A percentile compares a stretch with the other conserved stretches of the same genome.
These are phyloP conservation scores for Vicugna pacos DNA, from an alignment of 2,113 vertebrate species.

Conservation along the genomic window DNA sequence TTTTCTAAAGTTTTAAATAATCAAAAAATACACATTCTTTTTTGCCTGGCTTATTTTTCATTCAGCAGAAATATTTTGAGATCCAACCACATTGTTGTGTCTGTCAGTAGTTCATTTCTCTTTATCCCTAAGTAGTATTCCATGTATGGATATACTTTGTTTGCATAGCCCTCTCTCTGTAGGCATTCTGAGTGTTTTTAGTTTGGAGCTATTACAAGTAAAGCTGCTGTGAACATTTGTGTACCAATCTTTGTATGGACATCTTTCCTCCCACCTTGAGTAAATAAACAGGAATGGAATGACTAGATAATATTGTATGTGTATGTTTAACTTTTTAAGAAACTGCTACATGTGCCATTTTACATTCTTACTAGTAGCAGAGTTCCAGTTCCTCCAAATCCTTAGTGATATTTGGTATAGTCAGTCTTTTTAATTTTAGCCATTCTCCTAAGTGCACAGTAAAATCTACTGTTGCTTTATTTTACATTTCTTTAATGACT, in stretches of 20 bases:
- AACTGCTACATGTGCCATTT: not conserved
- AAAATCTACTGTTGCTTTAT: not conserved
- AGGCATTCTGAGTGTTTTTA: not conserved
- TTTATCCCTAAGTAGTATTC: not conserved
- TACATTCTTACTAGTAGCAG: not conserved
- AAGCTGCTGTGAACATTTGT: not conserved
- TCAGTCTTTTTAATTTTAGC: slow-evolving; percentile 43
- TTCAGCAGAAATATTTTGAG: not conserved
- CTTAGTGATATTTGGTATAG: slow-evolving; percentile 49
- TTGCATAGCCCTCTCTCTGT: not conserved
- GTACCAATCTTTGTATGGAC: not conserved
- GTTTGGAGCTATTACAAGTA: not conserved
- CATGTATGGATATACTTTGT: not conserved
- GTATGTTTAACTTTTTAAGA: not conserved
- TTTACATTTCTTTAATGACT: not conserved
- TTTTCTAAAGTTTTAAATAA: slow-evolving; percentile 21
- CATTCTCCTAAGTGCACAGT: not conserved
- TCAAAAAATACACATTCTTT: not conserved
- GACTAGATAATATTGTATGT: not conserved
- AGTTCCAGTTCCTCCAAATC: slow-evolving; percentile 70
- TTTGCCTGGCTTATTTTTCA: not conserved
- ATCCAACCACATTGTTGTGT: not conserved
- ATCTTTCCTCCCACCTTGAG: not conserved
- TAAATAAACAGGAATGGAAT: not conserved
- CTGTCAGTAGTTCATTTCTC: not conserved